Conservation (phyloP, 2,113 vertebrate species). For the Psammodynastes pulverulentus region DNA sequence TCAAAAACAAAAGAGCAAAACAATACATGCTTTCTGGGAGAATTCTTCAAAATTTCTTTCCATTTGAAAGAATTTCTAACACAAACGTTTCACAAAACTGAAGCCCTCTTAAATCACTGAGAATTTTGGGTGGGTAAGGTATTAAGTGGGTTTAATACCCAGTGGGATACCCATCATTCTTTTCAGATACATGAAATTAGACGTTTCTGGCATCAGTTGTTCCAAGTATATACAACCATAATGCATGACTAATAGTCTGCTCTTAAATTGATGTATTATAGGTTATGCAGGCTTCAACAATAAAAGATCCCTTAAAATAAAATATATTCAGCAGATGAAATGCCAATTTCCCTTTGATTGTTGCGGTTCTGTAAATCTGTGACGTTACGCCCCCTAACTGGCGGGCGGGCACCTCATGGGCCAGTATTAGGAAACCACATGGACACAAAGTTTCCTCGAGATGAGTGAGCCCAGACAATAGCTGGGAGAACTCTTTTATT, state of each 20-base stretch:
- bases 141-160: no score
- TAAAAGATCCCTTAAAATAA: not conserved
- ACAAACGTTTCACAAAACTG: not conserved
- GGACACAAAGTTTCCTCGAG: no score
- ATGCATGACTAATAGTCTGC: not conserved
- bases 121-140: not conserved
- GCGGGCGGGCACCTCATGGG: no score
- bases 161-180: not conserved
- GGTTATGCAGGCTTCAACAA: not conserved
- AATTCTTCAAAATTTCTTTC: not conserved
- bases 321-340: not conserved
- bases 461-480: no score
- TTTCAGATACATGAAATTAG: not conserved
- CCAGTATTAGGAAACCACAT: no score
- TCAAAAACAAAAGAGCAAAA: not conserved
- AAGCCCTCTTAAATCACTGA: not conserved
- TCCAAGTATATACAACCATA: not conserved
- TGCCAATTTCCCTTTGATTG: not conserved
- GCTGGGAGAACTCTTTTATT: no score
- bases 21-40: not conserved
- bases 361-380: no score
- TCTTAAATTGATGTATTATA: not conserved
- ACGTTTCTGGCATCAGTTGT: not conserved
- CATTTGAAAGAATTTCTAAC: not conserved
- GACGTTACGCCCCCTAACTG: no score